Base-by-base conservation (phyloP, 2,888 invertebrate genomes). In the Lasioglossum lativentre region DNA sequence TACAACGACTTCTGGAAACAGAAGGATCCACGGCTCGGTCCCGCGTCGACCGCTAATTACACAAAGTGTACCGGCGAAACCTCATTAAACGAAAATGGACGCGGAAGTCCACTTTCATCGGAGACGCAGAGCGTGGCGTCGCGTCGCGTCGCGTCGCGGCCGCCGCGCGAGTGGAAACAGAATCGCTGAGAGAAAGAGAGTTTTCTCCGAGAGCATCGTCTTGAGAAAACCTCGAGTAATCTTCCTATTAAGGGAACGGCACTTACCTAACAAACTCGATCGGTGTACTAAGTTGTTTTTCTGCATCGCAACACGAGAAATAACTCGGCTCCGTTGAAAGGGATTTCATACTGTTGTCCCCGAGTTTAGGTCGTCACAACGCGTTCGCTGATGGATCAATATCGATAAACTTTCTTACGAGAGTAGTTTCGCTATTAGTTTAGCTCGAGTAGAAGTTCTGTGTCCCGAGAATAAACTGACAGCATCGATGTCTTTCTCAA, bases 181-280 rank as follows among this genome's bases (percentile, higher is more conserved):
- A 59, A 27, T 27, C 27, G 4, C n/a, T 5, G 27, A 27, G 59
- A 27, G 12, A 14, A 10, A 59, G 59, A 52, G 8, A 30, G 56
- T 47, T 19, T 42, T 27, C 40, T 52, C 23, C 10, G 40, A 23
- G 68, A 66, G 23, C 38, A 59, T 19, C 34, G 63, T 66, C 77
- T 80, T 72, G 80, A 71, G 85, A 52, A 75, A 77, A 84, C 71
- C 85, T 72, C 66, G 59, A 75, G 77, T 80, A 78, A 86, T 86
- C 85, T 73, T 85, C 71, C 77, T 77, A 80, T 86, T 77, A 74
- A 74, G 38, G 52, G 42, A 73, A 30, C 82, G 12, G 42, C 45
- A 40, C 47, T 56, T 59, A 78, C 75, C 23, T 47, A 42, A 14
- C 77, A 56, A 78, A 78, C 78, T 78, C 83, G 83, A 78, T 84